phyloP scores from a whole-genome alignment of 2,113 vertebrate species.

The human (Homo sapiens) region GRCh38 chr14:51199501-51200000 shows the following conservation, averaged over 20 bases:
- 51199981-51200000: too few species aligned
- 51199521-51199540: background rate
- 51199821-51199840: too few species aligned
- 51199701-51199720: constrained; percentile 21
- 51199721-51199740: background rate
- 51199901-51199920: too few species aligned
- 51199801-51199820: too few species aligned
- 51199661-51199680: background rate
- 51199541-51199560: background rate
- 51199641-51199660: constrained; percentile 3
- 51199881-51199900: too few species aligned
- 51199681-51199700: background rate
- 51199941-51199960: too few species aligned
- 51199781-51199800: too few species aligned
- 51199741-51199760: background rate
- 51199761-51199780: too few species aligned
- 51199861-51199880: too few species aligned
- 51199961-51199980: too few species aligned
- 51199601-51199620: background rate
- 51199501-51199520: background rate
- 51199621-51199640: background rate
- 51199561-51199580: background rate
- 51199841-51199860: too few species aligned
- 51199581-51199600: background rate
- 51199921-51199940: too few species aligned